Base-by-base conservation (phyloP, 2,888 invertebrate species). In the Platycnemis pennipes region DNA sequence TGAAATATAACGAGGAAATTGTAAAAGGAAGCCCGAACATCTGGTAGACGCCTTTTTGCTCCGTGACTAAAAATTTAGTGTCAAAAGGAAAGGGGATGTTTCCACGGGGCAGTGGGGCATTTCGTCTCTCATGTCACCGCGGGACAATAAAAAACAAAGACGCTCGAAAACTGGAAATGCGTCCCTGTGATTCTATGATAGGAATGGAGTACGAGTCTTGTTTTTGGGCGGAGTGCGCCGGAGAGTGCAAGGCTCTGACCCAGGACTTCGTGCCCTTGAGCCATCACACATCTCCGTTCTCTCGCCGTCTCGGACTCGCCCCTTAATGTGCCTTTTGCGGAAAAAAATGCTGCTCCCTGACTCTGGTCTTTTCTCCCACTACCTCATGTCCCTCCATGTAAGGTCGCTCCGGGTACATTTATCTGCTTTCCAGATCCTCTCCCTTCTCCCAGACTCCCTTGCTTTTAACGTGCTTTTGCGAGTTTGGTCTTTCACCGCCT, bases 291-390 rank as follows among this genome's bases (percentile, higher is more conserved):
- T 37, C 37, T 77, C 37, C 37, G 13, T 77, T 26, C 77, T 8
- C 77, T 77, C 77, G 77, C 77, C 11, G 77, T 77, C 77, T 77
- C 77, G 37, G 77, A 77, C 37, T 77, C 77, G 16, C 77, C 77
- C 77, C 31, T 77, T 77, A 77, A 77, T 77, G 37, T 77, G 77
- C 77, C 77, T 37, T 77, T 77, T n/a, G 37, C 77, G 31, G 77
- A 26, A 77, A 77, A 77, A 31, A 77, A 37, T 77, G 37, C 77
- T 37, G 26, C 63, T 63, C 63, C 11, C 77, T 2, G 63, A n/a
- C 63, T 8, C 63, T n/a, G n/a, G n/a, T 11, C 37, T 37, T 13
- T 77, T 13, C 77, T 37, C 13, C 37, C 37, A 7, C 63, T 26
- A 26, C 63, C n/a, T 63, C 63, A 8, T 8, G 63, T 63, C 63